Base-by-base conservation (phyloP, 2,888 invertebrate species). In the Hydroisotoma schaefferi region DNA sequence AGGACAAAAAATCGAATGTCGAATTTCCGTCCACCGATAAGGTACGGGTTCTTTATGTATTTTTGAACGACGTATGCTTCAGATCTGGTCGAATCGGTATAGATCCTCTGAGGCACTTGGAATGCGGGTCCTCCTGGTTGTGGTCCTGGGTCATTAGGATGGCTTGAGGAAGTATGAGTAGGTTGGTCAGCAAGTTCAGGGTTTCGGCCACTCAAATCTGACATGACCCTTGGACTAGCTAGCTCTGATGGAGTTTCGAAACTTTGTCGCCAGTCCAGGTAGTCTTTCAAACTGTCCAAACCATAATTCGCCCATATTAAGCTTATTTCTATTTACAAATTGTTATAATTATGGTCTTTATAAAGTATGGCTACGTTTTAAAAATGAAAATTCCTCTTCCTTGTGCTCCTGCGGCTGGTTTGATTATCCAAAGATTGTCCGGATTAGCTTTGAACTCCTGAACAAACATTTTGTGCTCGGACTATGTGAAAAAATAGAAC, bases 21-120 rank as follows among this genome's bases (percentile, higher is more conserved):
- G 79, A 99, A 99, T 80, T 99, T 99, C 77, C 89, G 92, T 37
- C 91, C 94, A 75, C 92, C 94, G 72, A 97, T 90, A 47, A 92
- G 82, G 75, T 86, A 86, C 0, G 93, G 93, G 73, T 87, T 85
- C 62, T 86, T 83, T 59, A 92, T 85, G 75, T 88, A 94, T 76
- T 85, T 87, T 77, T 98, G 98, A 0, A 97, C 95, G 51, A 98
- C 70, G 51, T 66, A 71, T 0, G 65, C 55, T 48, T 71, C 68
- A 3, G 61, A 51, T 22, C 63, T 46, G 10, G 59, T 5, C 22
- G 18, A 12, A 20, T 43, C 43, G 8, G 33, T 33, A 33, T 8
- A 8, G 15, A 33, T 33, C 33, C 8, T 8, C 15, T 28, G 18
- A 23, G 49, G 38, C 48, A 12, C 23, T 55, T 18, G 49, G 8